Percentiles rank a stretch among this genome's conserved stretches.
These are phyloP conservation scores for Phallusia fumigata DNA, from an alignment of 23 tunicate genomes.

Conservation along the genomic window DNA sequence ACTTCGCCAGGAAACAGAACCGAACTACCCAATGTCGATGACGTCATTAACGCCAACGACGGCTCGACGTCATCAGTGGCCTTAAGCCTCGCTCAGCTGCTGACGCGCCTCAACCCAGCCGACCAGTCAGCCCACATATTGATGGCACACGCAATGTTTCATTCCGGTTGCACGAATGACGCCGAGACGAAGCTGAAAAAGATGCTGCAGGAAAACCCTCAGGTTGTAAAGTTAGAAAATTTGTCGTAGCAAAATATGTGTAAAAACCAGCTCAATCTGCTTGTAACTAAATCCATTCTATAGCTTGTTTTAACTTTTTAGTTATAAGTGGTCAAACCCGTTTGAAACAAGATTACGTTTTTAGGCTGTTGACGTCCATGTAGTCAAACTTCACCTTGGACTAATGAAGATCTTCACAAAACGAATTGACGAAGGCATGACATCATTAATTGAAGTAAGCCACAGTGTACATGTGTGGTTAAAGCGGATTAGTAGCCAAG, in stretches of 20 bases:
- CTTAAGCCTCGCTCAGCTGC: slow-evolving; percentile 60
- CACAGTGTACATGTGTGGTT: no score
- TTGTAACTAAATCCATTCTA: not conserved
- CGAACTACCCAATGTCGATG: slow-evolving; percentile 4
- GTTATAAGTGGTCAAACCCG: no score
- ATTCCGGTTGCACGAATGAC: slow-evolving; percentile 62
- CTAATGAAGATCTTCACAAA: slow-evolving; percentile 64
- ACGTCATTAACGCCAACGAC: slow-evolving; percentile 8
- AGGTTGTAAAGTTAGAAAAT: slow-evolving; percentile 59
- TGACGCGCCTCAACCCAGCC: slow-evolving; percentile 64
- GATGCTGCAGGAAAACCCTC: slow-evolving; percentile 56
- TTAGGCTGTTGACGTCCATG: slow-evolving; percentile 66
- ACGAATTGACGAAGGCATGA: slow-evolving; percentile 66
- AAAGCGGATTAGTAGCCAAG: no score
- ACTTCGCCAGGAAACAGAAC: slow-evolving; percentile 18
- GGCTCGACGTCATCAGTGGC: slow-evolving; percentile 36
- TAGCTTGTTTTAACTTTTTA: no score
- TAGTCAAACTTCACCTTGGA: slow-evolving; percentile 75
- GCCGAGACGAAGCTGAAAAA: slow-evolving; percentile 66
- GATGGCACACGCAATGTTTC: slow-evolving; percentile 80
- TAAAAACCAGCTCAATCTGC: slow-evolving; percentile 20
- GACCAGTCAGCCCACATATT: slow-evolving; percentile 78
- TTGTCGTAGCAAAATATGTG: slow-evolving; percentile 38
- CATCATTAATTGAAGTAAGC: slow-evolving; percentile 41
- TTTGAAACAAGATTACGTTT: not conserved